A percentile compares a stretch with the other conserved stretches of the same genome.
These are phyloP conservation scores for Paraplagusia blochii DNA, from an alignment of 2,113 vertebrate species.

Conservation along the genomic window DNA sequence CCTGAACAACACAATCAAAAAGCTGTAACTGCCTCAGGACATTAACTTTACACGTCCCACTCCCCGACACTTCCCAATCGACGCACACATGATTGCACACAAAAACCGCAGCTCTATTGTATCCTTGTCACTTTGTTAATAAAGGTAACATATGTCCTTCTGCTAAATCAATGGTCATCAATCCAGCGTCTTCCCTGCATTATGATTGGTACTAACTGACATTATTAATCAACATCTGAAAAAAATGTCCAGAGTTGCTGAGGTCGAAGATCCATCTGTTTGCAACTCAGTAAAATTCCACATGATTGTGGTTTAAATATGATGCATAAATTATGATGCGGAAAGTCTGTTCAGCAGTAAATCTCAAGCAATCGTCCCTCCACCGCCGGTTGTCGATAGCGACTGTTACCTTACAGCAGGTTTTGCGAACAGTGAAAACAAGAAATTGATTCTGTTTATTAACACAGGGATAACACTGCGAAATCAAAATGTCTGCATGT, in stretches of 20 bases:
- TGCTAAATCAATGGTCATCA: neutral
- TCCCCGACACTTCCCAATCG: neutral
- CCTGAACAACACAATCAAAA: slow-evolving; percentile 54
- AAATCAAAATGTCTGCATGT: neutral
- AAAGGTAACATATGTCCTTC: neutral
- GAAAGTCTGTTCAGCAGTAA: slow-evolving; percentile 1
- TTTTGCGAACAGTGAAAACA: neutral
- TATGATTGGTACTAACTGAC: neutral
- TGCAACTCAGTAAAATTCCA: slow-evolving; percentile 15
- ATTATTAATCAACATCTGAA: neutral
- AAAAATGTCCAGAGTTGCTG: neutral
- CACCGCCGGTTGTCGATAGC: neutral
- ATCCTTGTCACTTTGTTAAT: neutral
- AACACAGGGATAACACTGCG: neutral
- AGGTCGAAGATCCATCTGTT: slow-evolving; percentile 10
- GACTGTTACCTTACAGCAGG: neutral
- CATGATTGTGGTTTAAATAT: slow-evolving; percentile 15
- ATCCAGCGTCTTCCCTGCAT: neutral
- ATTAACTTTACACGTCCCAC: slow-evolving; percentile 58
- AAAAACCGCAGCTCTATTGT: neutral
- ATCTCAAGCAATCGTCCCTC: neutral
- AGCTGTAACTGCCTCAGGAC: slow-evolving; percentile 55
- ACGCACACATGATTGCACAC: neutral
- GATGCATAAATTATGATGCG: slow-evolving; percentile 17
- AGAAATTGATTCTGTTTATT: neutral